phyloP scores from a whole-genome alignment of 2,113 vertebrate genomes.

The Myiozetetes cayanensis region DNA sequence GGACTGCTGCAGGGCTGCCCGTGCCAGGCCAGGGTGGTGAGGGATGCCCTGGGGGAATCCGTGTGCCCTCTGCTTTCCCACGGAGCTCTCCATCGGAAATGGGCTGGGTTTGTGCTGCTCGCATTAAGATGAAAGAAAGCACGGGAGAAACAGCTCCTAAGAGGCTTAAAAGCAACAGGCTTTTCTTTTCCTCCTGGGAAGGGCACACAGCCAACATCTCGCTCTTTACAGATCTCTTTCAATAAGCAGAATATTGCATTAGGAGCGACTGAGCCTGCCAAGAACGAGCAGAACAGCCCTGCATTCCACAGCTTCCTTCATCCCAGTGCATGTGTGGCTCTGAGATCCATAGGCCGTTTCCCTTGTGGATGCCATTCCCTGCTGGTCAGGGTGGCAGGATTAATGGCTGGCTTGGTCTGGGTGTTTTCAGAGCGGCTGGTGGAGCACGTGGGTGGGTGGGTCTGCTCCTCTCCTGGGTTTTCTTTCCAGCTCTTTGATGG shows the following conservation, averaged over 20 bases:
- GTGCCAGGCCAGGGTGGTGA: neutral
- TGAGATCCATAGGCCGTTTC: fast-evolving
- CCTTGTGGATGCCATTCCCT: neutral
- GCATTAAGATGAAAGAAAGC: neutral
- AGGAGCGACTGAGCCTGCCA: neutral
- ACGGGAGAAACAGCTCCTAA: conserved; percentile 20
- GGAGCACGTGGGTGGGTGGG: neutral
- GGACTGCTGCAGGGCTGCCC: neutral
- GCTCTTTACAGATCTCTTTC: neutral
- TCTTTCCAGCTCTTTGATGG: neutral
- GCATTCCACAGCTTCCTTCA: neutral
- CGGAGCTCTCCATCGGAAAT: fast-evolving
- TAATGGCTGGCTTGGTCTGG: neutral
- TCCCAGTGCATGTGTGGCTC: fast-evolving
- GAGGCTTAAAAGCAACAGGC: conserved; percentile 44
- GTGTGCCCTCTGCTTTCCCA: neutral
- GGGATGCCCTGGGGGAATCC: neutral
- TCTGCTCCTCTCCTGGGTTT: neutral
- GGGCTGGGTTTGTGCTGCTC: neutral
- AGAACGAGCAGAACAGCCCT: neutral
- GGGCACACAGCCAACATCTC: neutral
- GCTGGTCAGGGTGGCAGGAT: neutral
- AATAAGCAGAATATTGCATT: conserved; percentile 29
- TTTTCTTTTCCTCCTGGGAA: neutral
- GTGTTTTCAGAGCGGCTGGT: neutral